phyloP scores from a whole-genome alignment of 2,888 invertebrate species.

The Stenotaenia linearis region DNA sequence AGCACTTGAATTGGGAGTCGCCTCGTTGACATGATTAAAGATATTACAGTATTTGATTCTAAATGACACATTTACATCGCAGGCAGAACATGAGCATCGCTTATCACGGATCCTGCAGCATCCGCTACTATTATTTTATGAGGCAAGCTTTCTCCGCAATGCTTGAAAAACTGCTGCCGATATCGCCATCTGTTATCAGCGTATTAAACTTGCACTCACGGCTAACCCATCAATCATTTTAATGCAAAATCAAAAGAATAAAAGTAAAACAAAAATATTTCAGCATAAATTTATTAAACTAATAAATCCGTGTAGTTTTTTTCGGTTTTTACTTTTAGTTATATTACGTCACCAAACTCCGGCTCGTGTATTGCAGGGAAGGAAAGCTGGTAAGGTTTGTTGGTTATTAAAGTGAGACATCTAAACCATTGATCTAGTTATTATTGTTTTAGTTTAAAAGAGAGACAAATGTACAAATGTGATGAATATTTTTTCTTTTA shows the following conservation, averaged over 20 bases:
- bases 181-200: background rate
- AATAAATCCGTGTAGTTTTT: too few relatives aligned
- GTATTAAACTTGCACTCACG: background rate
- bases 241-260: background rate
- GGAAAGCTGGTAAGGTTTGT: too few relatives aligned
- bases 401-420: too few relatives aligned
- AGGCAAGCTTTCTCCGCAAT: background rate
- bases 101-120: background rate
- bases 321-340: too few relatives aligned
- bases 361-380: too few relatives aligned
- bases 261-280: background rate
- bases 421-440: too few relatives aligned
- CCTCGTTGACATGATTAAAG: background rate
- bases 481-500: background rate
- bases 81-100: background rate
- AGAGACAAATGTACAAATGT: background rate
- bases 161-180: background rate
- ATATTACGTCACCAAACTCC: too few relatives aligned
- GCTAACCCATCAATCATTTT: too few relatives aligned
- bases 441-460: too few relatives aligned
- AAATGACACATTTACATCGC: background rate
- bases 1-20: constrained; percentile 43
- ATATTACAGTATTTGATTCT: background rate
- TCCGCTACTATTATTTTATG: background rate
- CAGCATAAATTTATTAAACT: too few relatives aligned